Percentiles rank a stretch among this genome's conserved stretches.
These are phyloP conservation scores for Cephus nigrinus DNA, from an alignment of 2,888 invertebrate genomes.

Conservation along the genomic window DNA sequence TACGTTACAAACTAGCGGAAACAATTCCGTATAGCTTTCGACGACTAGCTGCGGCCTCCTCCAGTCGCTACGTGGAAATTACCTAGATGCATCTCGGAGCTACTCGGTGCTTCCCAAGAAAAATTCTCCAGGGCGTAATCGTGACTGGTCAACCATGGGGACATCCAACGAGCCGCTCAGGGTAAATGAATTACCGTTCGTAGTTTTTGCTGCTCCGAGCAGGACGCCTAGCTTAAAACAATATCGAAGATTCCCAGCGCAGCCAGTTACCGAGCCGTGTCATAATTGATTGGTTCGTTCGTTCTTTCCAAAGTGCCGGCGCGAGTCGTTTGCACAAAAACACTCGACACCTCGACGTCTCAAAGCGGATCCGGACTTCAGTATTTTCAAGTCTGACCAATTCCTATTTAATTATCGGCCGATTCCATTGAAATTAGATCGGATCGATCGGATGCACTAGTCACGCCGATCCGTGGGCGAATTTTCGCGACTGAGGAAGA, in stretches of 20 bases:
- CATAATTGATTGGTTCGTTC: slow-evolving; percentile 5
- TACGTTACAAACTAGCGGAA: no score
- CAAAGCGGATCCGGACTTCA: no score
- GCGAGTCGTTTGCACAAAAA: background rate
- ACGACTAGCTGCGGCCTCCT: no score
- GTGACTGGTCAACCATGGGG: slow-evolving; percentile 3
- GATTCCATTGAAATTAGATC: no score
- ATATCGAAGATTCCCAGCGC: background rate
- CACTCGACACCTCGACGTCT: no score
- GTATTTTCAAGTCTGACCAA: no score
- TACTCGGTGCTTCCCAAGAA: background rate
- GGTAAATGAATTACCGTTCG: background rate
- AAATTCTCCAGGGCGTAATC: background rate
- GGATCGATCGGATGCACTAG: no score
- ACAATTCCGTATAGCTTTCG: no score
- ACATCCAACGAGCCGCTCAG: slow-evolving; percentile 3
- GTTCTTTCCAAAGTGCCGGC: slow-evolving; percentile 5
- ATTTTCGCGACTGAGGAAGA: background rate
- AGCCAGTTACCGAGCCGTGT: background rate
- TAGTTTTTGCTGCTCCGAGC: background rate
- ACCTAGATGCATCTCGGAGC: no score
- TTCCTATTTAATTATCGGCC: no score
- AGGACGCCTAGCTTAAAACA: background rate
- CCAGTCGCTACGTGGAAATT: no score
- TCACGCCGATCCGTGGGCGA: no score